Conservation (phyloP, 2,113 vertebrate species). For the Heliornis fulica region DNA sequence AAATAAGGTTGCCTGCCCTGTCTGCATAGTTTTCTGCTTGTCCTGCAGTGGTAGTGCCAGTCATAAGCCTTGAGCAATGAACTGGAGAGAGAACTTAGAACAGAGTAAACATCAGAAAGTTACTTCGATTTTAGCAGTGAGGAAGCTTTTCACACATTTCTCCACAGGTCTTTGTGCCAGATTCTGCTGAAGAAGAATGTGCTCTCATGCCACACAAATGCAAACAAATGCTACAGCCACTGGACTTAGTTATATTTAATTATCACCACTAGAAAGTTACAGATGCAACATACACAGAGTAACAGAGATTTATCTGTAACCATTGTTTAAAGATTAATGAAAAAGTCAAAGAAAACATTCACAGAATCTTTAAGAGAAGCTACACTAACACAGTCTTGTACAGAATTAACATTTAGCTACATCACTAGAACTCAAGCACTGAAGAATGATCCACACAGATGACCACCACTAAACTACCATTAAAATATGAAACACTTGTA, state of each 20-base stretch:
- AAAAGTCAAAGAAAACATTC: not conserved
- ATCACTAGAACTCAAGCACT: not conserved
- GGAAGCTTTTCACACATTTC: not conserved
- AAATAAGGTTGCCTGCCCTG: not conserved
- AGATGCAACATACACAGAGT: not conserved
- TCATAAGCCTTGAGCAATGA: not conserved
- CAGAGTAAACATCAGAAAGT: conserved; percentile 5
- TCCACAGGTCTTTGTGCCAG: not conserved
- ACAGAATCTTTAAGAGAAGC: not conserved
- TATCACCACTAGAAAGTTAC: not conserved
- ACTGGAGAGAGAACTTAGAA: not conserved
- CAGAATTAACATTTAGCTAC: not conserved
- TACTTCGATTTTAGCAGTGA: not conserved
- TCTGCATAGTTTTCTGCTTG: not conserved
- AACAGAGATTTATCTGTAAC: not conserved
- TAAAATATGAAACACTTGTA: not conserved
- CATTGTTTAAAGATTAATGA: not conserved
- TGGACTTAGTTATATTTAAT: not conserved
- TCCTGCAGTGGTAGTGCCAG: not conserved
- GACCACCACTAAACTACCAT: not conserved
- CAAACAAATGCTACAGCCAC: not conserved
- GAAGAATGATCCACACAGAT: not conserved
- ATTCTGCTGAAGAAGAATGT: not conserved
- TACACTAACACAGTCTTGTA: not conserved
- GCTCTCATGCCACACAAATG: not conserved